Percentiles rank a stretch among this genome's conserved stretches.
Conservation (phyloP, 2,888 invertebrate species). For the Oligia latruncula region DNA sequence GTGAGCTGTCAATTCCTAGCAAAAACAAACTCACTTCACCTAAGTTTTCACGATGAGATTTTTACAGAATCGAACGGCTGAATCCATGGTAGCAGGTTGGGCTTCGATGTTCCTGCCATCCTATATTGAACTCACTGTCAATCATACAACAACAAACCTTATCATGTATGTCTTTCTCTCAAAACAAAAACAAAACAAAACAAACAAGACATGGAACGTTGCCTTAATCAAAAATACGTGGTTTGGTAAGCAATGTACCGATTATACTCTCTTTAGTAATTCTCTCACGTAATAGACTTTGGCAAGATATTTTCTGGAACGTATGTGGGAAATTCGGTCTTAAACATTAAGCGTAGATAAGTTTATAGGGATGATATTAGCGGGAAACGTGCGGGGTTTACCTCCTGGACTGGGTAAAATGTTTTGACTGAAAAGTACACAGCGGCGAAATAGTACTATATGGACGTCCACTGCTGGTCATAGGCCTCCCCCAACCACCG, state of each 20-base stretch:
- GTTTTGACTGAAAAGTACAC: neutral
- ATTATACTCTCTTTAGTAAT: slow-evolving; percentile 49
- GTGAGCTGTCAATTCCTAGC: too few species aligned
- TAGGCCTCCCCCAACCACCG: neutral
- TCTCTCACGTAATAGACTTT: slow-evolving; percentile 51
- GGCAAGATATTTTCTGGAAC: slow-evolving; percentile 39
- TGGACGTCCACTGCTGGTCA: neutral
- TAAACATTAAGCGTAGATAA: slow-evolving; percentile 36
- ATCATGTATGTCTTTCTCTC: neutral
- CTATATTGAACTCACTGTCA: neutral
- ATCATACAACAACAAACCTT: slow-evolving; percentile 1
- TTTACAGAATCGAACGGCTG: too few species aligned
- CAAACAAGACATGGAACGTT: slow-evolving; percentile 19
- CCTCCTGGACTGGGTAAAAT: slow-evolving; percentile 9
- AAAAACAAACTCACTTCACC: too few species aligned
- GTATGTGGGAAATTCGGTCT: slow-evolving; percentile 27
- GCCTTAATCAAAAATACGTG: slow-evolving; percentile 57
- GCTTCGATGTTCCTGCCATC: neutral
- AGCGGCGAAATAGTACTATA: neutral
- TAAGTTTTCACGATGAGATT: too few species aligned
- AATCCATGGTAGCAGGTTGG: neutral
- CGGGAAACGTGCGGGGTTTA: slow-evolving; percentile 31
- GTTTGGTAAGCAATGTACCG: slow-evolving; percentile 43
- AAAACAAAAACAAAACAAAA: slow-evolving; percentile 44
- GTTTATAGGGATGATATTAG: slow-evolving; percentile 40